These are phyloP conservation scores for Callaeas wilsoni DNA, from an alignment of 2,113 vertebrate genomes.

Conservation along the genomic window DNA sequence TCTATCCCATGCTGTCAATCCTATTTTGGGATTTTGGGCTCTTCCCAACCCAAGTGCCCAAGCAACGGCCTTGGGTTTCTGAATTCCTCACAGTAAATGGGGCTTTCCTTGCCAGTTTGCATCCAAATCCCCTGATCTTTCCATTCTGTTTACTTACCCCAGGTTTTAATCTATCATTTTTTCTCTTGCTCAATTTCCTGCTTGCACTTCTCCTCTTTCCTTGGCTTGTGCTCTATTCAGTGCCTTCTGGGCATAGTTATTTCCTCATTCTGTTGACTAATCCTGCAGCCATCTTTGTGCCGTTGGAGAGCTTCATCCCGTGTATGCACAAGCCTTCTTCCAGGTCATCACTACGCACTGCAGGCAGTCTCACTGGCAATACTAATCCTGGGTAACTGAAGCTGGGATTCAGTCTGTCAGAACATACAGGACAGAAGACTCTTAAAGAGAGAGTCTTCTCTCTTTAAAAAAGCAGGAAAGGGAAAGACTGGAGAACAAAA, in stretches of 20 bases:
- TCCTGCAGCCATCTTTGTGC: background rate
- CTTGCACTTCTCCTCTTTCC: background rate
- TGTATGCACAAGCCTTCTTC: background rate
- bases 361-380: background rate
- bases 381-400: background rate
- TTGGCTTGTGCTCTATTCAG: background rate
- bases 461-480: background rate
- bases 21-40: background rate
- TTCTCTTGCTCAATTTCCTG: slow-evolving; percentile 17
- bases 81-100: background rate
- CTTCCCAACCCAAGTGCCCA: background rate
- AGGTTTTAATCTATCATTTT: slow-evolving; percentile 5
- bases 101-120: background rate
- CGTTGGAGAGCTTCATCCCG: background rate
- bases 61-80: background rate
- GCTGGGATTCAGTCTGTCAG: background rate
- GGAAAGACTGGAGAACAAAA: background rate
- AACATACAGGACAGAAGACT: background rate
- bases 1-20: background rate
- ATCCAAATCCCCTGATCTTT: background rate
- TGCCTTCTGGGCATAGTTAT: background rate
- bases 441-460: background rate
- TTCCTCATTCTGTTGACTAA: background rate
- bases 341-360: background rate
- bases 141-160: background rate